Conservation (phyloP, 2,113 vertebrate genomes). For the Megaleporinus macrocephalus region DNA sequence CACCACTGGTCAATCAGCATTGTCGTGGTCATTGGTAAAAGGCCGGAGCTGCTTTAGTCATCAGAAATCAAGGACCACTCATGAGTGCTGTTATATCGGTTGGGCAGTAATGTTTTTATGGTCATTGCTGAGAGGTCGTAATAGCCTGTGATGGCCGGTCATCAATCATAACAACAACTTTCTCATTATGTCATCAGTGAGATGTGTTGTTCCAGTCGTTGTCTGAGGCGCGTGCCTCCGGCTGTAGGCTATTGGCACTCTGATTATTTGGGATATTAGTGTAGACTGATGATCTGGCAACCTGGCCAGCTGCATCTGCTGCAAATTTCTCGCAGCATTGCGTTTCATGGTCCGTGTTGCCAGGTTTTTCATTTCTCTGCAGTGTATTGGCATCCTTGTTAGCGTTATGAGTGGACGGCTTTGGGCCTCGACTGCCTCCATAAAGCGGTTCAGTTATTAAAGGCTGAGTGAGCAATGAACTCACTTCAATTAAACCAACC, state of each 20-base stretch:
- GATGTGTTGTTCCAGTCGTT: too few species aligned
- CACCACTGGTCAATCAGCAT: too few species aligned
- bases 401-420: constrained; percentile 49
- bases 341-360: constrained; percentile 14
- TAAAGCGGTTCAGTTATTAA: constrained; percentile 49
- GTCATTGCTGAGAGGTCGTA: too few species aligned
- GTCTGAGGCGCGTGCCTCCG: too few species aligned
- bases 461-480: constrained; percentile 22
- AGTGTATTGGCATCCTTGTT: constrained; percentile 52
- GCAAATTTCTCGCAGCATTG: constrained; percentile 34
- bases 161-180: not conserved
- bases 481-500: not conserved
- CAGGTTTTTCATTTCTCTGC: constrained; percentile 11
- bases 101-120: too few species aligned
- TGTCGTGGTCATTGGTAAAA: too few species aligned
- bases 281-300: constrained; percentile 20
- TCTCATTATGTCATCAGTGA: too few species aligned
- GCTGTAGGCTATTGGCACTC: not conserved
- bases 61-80: too few species aligned
- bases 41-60: too few species aligned
- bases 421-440: constrained; percentile 32
- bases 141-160: not conserved
- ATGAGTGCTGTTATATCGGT: too few species aligned
- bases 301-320: constrained; percentile 3
- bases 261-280: constrained; percentile 28